Evolutionary conservation across 2,797 vertebrate species (phyloP), one percentile per base, ranked within the genome.

Genomic region (Aotus griseimembra): DNA sequence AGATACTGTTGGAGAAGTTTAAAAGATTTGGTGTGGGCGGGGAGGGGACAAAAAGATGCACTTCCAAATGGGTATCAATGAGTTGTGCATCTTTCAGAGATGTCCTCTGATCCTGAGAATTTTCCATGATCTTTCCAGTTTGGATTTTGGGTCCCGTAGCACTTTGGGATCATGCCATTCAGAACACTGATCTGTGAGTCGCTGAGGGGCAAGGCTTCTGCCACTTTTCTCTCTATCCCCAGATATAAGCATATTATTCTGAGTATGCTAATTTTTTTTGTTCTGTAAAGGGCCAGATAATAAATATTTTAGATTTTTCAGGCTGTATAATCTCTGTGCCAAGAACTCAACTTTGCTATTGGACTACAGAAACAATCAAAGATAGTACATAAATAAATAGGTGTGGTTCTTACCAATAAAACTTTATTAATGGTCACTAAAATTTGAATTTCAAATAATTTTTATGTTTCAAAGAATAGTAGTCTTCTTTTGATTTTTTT

Each of bases 401-500:
- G 4, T 89, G 13, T 84, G 70, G 12, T 8, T 86, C 30, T 67
- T 87, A 72, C 39, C n/a, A 76, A 70, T 58, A 87, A 93, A 55
- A 4, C 6, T 96, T 87, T 92, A 77, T 46, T 88, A 48, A 14
- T 30, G 4, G 24, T 87, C 50, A 79, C 46, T 84, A 13, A 79
- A 64, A 77, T 88, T 82, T 85, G 26, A 79, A 88, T 92, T 94
- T 95, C 20, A 82, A 61, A 28, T 55, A 8, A 91, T 77, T 70
- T 95, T 76, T 83, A 80, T 58, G 30, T 92, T 39, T 77, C 24
- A 87, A 2, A 82, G n/a, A 93, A 73, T 52, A 79, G n/a, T 85
- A 24, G 72, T 77, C 1, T 48, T 14, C 22, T 94, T 67, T 72
- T 58, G 4, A 33, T 75, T 82, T 84, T 84, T 79, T 83, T 87